Conservation (phyloP, 2,888 invertebrate genomes). For the Frankliniella intonsa region DNA sequence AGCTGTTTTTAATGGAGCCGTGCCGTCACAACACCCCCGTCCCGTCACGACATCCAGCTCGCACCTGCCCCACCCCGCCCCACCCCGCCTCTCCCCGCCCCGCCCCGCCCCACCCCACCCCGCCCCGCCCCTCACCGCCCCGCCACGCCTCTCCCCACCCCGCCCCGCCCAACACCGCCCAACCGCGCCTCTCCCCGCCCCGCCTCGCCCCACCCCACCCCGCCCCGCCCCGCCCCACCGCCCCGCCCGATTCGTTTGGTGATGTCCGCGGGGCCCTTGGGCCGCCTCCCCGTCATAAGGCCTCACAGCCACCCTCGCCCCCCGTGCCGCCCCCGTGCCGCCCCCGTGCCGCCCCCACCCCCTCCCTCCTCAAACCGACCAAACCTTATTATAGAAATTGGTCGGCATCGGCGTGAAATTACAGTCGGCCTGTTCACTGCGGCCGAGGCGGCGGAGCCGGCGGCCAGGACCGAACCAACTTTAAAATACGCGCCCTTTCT, state of each 20-base stretch:
- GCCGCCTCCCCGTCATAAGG: background rate
- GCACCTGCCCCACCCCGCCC: no score
- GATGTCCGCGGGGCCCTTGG: no score
- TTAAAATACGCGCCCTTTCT: slow-evolving; percentile 12
- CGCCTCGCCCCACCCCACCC: no score
- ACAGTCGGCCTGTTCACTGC: background rate
- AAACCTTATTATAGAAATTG: slow-evolving; percentile 10
- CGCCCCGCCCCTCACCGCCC: background rate
- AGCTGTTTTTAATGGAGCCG: background rate
- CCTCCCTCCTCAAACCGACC: background rate
- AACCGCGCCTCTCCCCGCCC: no score
- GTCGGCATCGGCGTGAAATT: slow-evolving; percentile 6
- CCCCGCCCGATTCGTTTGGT: no score
- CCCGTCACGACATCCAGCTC: background rate
- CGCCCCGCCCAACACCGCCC: no score
- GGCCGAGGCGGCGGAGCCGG: background rate
- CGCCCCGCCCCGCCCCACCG: no score
- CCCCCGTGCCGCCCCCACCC: no score
- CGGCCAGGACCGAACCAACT: background rate
- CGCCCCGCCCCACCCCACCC: no score
- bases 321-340: background rate
- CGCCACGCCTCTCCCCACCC: no score
- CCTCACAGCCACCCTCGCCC: background rate
- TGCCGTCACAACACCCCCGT: background rate
- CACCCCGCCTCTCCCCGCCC: no score